phyloP scores from a whole-genome alignment of 2,113 vertebrate genomes.

The Chionodraco myersi region DNA sequence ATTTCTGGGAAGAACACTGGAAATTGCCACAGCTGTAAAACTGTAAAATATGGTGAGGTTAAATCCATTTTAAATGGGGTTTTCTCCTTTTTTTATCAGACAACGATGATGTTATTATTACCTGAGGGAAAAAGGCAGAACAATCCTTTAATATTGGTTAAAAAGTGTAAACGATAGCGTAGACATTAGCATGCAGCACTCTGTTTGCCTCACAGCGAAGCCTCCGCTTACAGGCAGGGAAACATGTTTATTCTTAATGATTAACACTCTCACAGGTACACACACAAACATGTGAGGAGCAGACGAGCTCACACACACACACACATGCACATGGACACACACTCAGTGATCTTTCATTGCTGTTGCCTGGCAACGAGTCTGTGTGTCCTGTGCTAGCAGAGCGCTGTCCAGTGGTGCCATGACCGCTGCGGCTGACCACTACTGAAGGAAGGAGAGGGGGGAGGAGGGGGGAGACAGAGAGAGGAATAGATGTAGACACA shows the following conservation, averaged over 20 bases:
- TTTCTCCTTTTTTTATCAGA: neutral
- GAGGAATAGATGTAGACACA: slow-evolving; percentile 23
- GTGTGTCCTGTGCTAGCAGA: slow-evolving; percentile 82
- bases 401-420: slow-evolving; percentile 82
- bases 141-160: neutral
- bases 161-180: slow-evolving; percentile 26
- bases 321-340: slow-evolving; percentile 34
- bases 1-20: neutral
- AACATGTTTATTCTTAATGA: slow-evolving; percentile 79
- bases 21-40: too few species aligned
- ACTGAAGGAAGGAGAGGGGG: slow-evolving; percentile 48
- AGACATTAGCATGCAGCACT: slow-evolving; percentile 61
- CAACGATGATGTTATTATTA: neutral
- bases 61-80: neutral
- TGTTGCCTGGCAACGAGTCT: slow-evolving; percentile 87
- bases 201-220: slow-evolving; percentile 58
- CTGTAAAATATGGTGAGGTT: too few species aligned
- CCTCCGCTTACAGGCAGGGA: slow-evolving; percentile 47
- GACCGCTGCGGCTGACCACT: slow-evolving; percentile 83
- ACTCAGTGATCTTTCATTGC: slow-evolving; percentile 80
- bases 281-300: slow-evolving; percentile 51
- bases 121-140: neutral
- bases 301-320: slow-evolving; percentile 37
- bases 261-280: slow-evolving; percentile 71
- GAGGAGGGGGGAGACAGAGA: slow-evolving; percentile 1